Base-by-base conservation (phyloP, 2,797 vertebrate genomes). In the Cheirogaleus major region DNA sequence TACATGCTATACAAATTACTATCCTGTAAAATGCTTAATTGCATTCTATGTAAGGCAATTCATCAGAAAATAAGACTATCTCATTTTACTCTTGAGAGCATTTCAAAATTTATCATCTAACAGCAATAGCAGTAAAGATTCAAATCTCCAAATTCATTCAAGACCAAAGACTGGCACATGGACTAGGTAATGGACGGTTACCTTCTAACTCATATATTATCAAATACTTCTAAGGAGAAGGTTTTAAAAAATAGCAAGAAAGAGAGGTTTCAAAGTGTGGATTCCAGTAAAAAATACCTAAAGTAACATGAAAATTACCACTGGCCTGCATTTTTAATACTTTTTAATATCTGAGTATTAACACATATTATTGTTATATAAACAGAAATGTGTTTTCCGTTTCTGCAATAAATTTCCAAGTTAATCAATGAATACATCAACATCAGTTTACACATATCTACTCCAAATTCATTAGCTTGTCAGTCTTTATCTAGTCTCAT, bases 11-110 rank as follows among this genome's bases (percentile, higher is more conserved):
- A 98, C 95, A 98, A 98, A 97, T 97, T 96, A 78, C 80, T 96
- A 95, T 97, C 85, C 94, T 98, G 95, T 97, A 98, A 98, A 98
- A 97, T 97, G 89, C 80, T 96, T 97, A 98, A 97, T 95, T 98
- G 96, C 75, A 96, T 86, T 96, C 85, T 96, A 82, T 96, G 93
- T 91, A 97, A 98, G 97, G 93, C 92, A 97, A 80, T 97, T 98
- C 27, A 98, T 98, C 97, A 98, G 96, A 97, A 98, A 98, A 96
- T 82, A 96, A 92, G 98, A 97, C 72, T 75, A 93, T 95, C 93
- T 98, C 48, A 86, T 87, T 97, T 97, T 93, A 93, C 94, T 98
- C 96, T 97, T 93, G 95, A 98, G 95, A 32, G 25, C 57, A 83
- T 98, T 98, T 98, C 90, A 96, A 97, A 98, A 97, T 98, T 93